Base-by-base conservation (phyloP, 2,113 vertebrate genomes). In the Nerophis ophidion region DNA sequence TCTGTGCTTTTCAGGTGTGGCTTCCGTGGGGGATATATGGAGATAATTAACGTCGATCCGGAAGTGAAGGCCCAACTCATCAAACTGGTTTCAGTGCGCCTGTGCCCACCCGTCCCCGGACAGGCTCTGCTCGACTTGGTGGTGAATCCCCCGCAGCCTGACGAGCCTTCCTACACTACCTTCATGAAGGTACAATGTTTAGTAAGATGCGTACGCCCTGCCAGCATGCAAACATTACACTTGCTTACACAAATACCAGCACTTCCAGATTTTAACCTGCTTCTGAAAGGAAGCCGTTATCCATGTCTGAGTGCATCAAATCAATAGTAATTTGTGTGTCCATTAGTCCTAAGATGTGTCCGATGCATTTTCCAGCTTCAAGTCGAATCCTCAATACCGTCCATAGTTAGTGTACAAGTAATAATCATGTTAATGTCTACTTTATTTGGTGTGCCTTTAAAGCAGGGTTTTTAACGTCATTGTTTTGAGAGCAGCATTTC, bases 21-120 rank as follows among this genome's bases (percentile, higher is more conserved):
- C 5, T 92, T 94, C 76, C 92, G 95, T 0, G 90, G 92, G 0
- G 95, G 95, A 6, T 97, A 93, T 70, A 89, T 95, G 93, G 95
- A 97, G 77, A 81, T 96, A 60, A 84, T 96, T 15, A 96, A 96
- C 84, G 80, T 97, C 92, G 92, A 96, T 56, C 66, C 89, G 0
- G 87, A 65, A 0, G 95, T 97, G 44, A 90, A 90, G 80, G 84
- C 77, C 40, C 90, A 97, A 67, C 86, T 96, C 67, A 72, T 65
- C 60, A 97, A 97, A 44, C 77, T 97, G 79, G 84, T 93, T 61
- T 96, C 93, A 0, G 92, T 95, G 56, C 89, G 91, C 7, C 77
- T 97, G 74, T 97, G 95, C 46, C 90, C 95, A 0, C 93, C 95
- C 0, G 88, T 92, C 10, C 81, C 91, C 0, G 94, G 94, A 14